phyloP scores from a whole-genome alignment of 2,888 invertebrate genomes.

The Exocentrus adspersus region DNA sequence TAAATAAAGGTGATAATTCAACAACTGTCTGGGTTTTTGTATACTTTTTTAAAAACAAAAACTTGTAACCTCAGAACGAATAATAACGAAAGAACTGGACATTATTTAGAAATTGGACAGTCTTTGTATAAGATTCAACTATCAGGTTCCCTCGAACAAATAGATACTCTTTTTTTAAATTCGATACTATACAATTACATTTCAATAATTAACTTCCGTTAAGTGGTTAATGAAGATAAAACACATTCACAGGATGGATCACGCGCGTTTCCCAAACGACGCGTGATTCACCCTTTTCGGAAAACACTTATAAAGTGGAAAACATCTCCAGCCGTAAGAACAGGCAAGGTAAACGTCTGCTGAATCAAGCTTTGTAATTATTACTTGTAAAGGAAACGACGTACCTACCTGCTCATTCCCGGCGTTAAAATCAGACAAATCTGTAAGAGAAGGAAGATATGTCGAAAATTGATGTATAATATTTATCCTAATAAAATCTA shows the following conservation, averaged over 20 bases:
- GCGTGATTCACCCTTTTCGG: background rate
- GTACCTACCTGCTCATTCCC: no score
- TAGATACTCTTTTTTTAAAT: constrained; percentile 4
- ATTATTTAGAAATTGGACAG: constrained; percentile 44
- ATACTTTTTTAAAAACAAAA: constrained; percentile 18
- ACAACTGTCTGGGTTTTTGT: constrained; percentile 32
- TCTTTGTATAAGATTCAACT: constrained; percentile 37
- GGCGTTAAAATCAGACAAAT: constrained; percentile 12
- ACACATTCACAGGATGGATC: constrained; percentile 1
- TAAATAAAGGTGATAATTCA: constrained; percentile 13
- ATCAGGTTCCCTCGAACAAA: constrained; percentile 22
- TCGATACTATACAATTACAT: constrained; percentile 26
- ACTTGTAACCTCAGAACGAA: constrained; percentile 1
- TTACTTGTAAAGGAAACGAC: no score
- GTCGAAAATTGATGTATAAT: constrained; percentile 36
- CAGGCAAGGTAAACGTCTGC: background rate
- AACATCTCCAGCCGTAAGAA: background rate
- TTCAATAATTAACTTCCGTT: constrained; percentile 18
- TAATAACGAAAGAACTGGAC: constrained; percentile 30
- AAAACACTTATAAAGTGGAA: constrained; percentile 10
- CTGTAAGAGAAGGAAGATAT: constrained; percentile 38
- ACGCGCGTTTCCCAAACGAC: background rate
- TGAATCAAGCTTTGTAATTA: no score
- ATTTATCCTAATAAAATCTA: constrained; percentile 40
- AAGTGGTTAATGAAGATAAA: constrained; percentile 15